A percentile compares a stretch with the other conserved stretches of the same genome.
Conservation (phyloP, 1,140 invertebrate species). For the Neomicropteryx cornuta region DNA sequence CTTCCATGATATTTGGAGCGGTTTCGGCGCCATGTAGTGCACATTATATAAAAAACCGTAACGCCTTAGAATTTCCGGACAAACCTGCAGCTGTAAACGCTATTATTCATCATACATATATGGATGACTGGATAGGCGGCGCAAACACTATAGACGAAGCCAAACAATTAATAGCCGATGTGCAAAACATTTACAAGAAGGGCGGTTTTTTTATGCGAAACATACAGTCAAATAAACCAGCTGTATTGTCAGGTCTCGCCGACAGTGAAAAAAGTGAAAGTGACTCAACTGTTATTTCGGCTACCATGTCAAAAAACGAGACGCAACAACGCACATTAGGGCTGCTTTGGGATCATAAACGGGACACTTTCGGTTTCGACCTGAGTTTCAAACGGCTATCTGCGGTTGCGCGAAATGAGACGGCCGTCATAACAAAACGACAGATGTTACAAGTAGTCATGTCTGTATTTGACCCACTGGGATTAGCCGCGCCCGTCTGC, state of each 20-base stretch:
- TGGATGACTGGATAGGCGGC: constrained; percentile 20
- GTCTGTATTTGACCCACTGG: constrained; percentile 24
- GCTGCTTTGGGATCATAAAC: constrained; percentile 1
- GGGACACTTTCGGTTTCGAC: neutral
- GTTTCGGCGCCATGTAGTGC: constrained; percentile 14
- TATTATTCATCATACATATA: constrained; percentile 18
- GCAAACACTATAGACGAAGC: constrained; percentile 10
- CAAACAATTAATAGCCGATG: constrained; percentile 11
- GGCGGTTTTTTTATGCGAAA: constrained; percentile 11
- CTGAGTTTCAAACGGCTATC: neutral
- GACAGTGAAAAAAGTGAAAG: too few species aligned
- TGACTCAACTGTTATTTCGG: too few species aligned
- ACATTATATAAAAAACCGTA: constrained; percentile 14
- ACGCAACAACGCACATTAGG: constrained; percentile 1
- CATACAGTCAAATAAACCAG: constrained; percentile 6
- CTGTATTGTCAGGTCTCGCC: neutral
- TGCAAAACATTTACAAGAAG: constrained; percentile 11
- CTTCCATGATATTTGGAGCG: constrained; percentile 15
- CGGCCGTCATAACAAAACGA: constrained; percentile 11
- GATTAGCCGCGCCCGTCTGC: constrained; percentile 18
- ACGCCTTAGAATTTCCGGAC: constrained; percentile 11
- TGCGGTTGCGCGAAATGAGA: neutral
- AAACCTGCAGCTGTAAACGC: constrained; percentile 11
- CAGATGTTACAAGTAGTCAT: constrained; percentile 11
- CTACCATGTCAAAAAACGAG: too few species aligned